Evolutionary conservation across 92 coral and sea anemone species (phyloP).

Genomic region (Metridium senile): DNA sequence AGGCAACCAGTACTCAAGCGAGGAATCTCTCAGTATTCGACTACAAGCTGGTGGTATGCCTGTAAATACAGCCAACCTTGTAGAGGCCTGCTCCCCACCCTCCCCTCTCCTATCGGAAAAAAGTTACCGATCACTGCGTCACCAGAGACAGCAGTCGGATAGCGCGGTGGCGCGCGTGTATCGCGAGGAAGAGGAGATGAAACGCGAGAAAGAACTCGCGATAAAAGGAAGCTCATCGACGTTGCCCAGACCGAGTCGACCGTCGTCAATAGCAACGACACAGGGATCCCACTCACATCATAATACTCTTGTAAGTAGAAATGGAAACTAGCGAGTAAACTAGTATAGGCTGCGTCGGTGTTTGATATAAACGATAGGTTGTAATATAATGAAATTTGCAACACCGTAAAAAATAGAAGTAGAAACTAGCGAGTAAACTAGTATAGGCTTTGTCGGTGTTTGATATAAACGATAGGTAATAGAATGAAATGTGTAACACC

Average conservation of each 20-base stretch:
- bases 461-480: too few species aligned
- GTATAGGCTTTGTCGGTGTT: too few species aligned
- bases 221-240: conserved; percentile 66
- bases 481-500: too few species aligned
- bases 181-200: conserved; percentile 62
- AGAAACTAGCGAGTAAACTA: too few species aligned
- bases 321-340: too few species aligned
- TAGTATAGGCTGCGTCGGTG: too few species aligned
- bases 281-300: conserved; percentile 75
- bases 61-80: conserved; percentile 82
- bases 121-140: conserved; percentile 42
- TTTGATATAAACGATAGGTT: too few species aligned
- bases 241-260: conserved; percentile 74
- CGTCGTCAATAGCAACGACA: conserved; percentile 70
- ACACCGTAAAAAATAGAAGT: too few species aligned
- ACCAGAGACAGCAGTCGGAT: conserved; percentile 84
- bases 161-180: conserved; percentile 60
- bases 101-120: conserved; percentile 66
- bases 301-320: conserved; percentile 67
- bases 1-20: conserved; percentile 54
- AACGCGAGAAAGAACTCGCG: conserved; percentile 50
- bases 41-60: conserved; percentile 97
- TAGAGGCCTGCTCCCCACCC: conserved; percentile 93
- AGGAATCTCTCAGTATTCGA: conserved; percentile 79
- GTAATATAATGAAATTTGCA: too few species aligned